Percentiles rank a stretch among this genome's conserved stretches.
These are phyloP conservation scores for Autographa pulchrina DNA, from an alignment of 2,888 invertebrate species.

Conservation along the genomic window DNA sequence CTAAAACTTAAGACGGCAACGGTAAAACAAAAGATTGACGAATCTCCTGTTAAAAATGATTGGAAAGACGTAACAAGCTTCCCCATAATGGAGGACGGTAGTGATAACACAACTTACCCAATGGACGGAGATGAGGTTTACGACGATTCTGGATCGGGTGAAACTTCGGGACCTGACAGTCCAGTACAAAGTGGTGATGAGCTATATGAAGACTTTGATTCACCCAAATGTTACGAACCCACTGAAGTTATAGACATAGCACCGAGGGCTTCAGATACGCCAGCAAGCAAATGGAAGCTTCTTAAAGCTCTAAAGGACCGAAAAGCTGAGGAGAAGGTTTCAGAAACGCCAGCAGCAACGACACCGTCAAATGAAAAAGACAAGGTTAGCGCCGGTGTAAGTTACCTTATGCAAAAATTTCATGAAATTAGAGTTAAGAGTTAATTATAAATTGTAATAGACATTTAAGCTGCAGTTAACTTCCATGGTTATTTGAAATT, in stretches of 20 bases:
- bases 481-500: constrained; percentile 58
- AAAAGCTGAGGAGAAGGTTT: constrained; percentile 96
- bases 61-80: constrained; percentile 87
- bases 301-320: constrained; percentile 96
- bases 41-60: constrained; percentile 76
- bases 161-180: constrained; percentile 96
- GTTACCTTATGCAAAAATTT: constrained; percentile 91
- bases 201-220: constrained; percentile 91
- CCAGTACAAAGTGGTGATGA: constrained; percentile 94
- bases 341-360: constrained; percentile 91
- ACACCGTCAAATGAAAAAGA: constrained; percentile 90
- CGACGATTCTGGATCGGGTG: constrained; percentile 92
- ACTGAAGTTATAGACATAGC: constrained; percentile 63
- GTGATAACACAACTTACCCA: constrained; percentile 68
- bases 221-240: constrained; percentile 78
- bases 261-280: background rate
- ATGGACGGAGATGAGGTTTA: constrained; percentile 67
- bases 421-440: constrained; percentile 91
- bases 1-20: constrained; percentile 91
- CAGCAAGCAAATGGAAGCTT: constrained; percentile 97
- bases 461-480: constrained; percentile 51
- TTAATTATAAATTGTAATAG: constrained; percentile 69
- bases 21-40: constrained; percentile 81
- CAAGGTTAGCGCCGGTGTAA: constrained; percentile 92
- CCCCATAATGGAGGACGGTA: constrained; percentile 85